Evolutionary conservation across 2,888 invertebrate genomes (phyloP).

Genomic region (Ischnura elegans): DNA sequence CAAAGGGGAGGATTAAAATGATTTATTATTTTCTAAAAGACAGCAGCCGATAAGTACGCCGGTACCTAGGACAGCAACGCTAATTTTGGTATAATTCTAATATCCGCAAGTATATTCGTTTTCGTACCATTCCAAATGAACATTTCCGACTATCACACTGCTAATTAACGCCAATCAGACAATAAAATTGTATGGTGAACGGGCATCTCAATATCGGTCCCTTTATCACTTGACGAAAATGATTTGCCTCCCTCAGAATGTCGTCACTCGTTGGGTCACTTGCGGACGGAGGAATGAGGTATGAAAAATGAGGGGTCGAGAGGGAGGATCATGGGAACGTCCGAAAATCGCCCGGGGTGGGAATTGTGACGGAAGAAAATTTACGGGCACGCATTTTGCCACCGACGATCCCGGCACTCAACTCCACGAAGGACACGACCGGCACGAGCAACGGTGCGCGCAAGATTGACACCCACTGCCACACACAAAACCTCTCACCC

Average conservation of each 20-base stretch:
- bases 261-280: not conserved
- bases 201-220: too few species aligned
- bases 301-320: not conserved
- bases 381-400: not conserved
- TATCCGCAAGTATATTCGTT: too few species aligned
- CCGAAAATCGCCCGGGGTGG: not conserved
- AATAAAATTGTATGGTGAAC: too few species aligned
- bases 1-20: too few species aligned
- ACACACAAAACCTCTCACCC: not conserved
- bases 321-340: not conserved
- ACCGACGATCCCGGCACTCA: not conserved
- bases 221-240: too few species aligned
- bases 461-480: not conserved
- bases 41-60: too few species aligned
- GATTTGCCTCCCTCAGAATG: not conserved
- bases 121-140: too few species aligned
- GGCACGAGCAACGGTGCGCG: conserved; percentile 51
- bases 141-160: too few species aligned
- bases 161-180: too few species aligned
- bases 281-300: not conserved
- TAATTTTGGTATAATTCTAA: too few species aligned
- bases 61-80: too few species aligned
- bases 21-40: too few species aligned
- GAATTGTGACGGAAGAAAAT: not conserved
- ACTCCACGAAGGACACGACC: conserved; percentile 13